Conservation (phyloP, 2,888 invertebrate species). For the Tetragonula carbonaria region DNA sequence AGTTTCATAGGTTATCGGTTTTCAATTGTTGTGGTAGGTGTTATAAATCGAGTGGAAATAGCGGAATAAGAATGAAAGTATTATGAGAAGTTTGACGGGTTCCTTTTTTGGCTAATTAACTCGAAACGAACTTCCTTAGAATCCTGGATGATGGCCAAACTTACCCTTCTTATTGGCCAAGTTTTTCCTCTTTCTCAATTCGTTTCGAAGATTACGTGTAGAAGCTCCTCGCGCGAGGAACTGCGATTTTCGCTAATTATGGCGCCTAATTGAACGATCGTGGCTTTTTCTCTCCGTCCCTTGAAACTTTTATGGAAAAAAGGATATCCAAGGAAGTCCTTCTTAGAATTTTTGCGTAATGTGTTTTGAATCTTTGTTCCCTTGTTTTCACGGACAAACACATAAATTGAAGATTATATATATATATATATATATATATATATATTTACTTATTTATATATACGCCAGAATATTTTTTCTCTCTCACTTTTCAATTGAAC, state of each 20-base stretch:
- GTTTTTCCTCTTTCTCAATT: not conserved
- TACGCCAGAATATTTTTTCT: not conserved
- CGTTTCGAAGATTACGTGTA: not conserved
- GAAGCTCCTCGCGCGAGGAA: too few species aligned
- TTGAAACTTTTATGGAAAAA: slow-evolving; percentile 1
- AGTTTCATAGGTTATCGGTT: not conserved
- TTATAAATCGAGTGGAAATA: not conserved
- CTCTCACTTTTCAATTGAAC: not conserved
- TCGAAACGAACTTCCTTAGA: not conserved
- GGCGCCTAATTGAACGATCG: not conserved
- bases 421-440: not conserved
- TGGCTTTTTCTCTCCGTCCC: not conserved
- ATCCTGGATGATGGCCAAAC: slow-evolving; percentile 5
- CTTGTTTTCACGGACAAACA: not conserved
- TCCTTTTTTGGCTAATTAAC: slow-evolving; percentile 13
- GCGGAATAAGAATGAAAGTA: too few species aligned
- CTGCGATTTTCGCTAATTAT: slow-evolving; percentile 11
- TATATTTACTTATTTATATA: not conserved
- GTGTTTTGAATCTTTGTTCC: not conserved
- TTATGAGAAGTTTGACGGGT: not conserved
- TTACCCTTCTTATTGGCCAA: slow-evolving; percentile 8
- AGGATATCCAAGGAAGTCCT: not conserved
- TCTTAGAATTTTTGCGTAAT: not conserved
- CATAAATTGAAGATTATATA: not conserved
- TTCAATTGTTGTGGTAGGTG: too few species aligned